Base-by-base conservation (phyloP, 1,140 invertebrate genomes). In the Diachasmimorpha longicaudata region DNA sequence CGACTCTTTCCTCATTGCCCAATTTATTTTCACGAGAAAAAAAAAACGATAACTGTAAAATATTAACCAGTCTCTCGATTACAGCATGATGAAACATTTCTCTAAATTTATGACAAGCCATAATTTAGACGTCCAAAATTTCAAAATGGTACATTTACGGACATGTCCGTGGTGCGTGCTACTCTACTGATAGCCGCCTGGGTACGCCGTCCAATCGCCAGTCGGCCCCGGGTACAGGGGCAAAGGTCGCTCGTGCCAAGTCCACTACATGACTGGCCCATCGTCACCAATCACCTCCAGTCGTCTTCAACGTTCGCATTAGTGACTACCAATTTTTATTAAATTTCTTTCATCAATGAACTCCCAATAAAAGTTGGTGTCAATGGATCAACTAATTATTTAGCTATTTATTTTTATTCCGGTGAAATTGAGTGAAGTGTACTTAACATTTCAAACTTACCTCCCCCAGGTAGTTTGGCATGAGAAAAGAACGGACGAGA, bases 141-240 rank as follows among this genome's bases (percentile, higher is more conserved):
- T 58, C 16, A 58, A 72, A n/a, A 52, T 16, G 31, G 58, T 58
- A 31, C 48, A 13, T 25, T 36, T 72, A 55, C 23, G 31, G 74
- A 79, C 86, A 86, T 87, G 85, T 85, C 79, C 77, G 72, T 70
- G 83, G 79, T 82, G 84, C 86, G 86, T 87, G 86, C 76, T 83
- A 80, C 78, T 76, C 52, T 69, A 77, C 70, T 80, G 85, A 85
- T 88, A 88, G 82, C 81, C 81, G 75, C 68, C 55, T 63, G 74
- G 71, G 74, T 82, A 76, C 82, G 79, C 79, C 81, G 79, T 85
- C 84, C 82, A 82, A 84, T 86, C 82, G 77, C 81, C 75, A 75
- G 75, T 82, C 75, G 75, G 81, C 82, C 78, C 79, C 79, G 76
- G 80, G 77, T 78, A 74, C 74, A 52, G 79, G 86, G 83, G 82